phyloP scores from a whole-genome alignment of 2,113 vertebrate genomes.

The Hippopotamus amphibius region DNA sequence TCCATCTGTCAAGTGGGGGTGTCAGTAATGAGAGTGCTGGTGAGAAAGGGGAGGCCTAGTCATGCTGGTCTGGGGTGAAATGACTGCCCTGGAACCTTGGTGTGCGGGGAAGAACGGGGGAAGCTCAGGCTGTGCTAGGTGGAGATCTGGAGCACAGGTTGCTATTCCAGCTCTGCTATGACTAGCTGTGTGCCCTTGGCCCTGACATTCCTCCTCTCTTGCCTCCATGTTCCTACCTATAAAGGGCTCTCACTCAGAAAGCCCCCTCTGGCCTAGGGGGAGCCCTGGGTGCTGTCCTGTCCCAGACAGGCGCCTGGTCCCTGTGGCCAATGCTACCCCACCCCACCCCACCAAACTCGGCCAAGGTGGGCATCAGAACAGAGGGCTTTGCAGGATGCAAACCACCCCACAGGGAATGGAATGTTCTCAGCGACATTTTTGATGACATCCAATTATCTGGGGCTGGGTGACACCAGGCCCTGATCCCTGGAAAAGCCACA shows the following conservation, averaged over 20 bases:
- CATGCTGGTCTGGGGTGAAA: background rate
- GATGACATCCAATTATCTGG: background rate
- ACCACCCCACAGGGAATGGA: background rate
- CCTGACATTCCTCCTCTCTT: background rate
- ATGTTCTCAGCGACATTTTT: background rate
- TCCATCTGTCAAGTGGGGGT: background rate
- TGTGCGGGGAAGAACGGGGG: background rate
- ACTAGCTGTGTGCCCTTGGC: background rate
- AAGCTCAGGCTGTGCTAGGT: fast-evolving
- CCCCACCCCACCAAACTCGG: background rate
- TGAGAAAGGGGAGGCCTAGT: background rate
- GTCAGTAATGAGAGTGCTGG: background rate
- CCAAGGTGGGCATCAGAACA: background rate
- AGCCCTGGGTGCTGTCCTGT: background rate
- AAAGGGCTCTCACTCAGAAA: background rate
- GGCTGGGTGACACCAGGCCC: background rate
- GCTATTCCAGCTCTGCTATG: background rate
- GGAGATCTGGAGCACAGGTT: background rate
- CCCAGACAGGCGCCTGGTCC: background rate
- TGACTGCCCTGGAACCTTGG: background rate
- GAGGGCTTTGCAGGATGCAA: background rate
- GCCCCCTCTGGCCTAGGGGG: background rate
- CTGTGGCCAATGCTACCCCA: fast-evolving
- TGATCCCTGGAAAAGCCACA: background rate
- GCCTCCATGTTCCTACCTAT: background rate